A percentile compares a stretch with the other conserved stretches of the same genome.
These are phyloP conservation scores for Ammodytes dubius DNA, from an alignment of 2,113 vertebrate species.

Conservation along the genomic window DNA sequence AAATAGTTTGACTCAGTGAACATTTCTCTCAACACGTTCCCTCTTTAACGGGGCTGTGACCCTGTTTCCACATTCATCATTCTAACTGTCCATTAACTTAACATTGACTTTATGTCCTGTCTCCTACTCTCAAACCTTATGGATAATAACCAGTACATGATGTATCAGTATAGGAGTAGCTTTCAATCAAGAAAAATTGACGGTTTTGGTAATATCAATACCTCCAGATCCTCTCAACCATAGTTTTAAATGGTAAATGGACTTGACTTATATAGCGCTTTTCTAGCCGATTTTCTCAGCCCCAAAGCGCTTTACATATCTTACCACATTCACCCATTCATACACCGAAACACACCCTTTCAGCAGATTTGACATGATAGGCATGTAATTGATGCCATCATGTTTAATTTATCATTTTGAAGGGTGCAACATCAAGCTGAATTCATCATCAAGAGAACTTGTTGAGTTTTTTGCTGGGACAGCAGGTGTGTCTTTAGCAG, in stretches of 20 bases:
- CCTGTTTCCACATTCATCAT: slow-evolving; percentile 66
- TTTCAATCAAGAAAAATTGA: background rate
- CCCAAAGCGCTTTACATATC: too few relatives aligned
- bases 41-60: slow-evolving; percentile 59
- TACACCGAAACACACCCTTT: background rate
- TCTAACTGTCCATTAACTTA: slow-evolving; percentile 5
- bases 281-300: background rate
- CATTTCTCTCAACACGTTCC: slow-evolving; percentile 63
- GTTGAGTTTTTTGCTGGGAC: background rate
- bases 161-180: background rate
- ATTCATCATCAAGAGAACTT: background rate
- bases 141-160: background rate
- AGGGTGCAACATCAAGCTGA: background rate
- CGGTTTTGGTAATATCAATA: background rate
- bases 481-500: background rate
- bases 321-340: too few relatives aligned
- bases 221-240: background rate
- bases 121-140: background rate
- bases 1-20: slow-evolving; percentile 66
- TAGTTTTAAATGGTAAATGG: too few relatives aligned
- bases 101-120: slow-evolving; percentile 14
- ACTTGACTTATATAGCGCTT: too few relatives aligned
- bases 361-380: background rate
- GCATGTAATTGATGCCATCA: background rate
- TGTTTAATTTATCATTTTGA: background rate